Evolutionary conservation across 2,888 invertebrate species (phyloP).

Genomic region (Cyaniris semiargus): DNA sequence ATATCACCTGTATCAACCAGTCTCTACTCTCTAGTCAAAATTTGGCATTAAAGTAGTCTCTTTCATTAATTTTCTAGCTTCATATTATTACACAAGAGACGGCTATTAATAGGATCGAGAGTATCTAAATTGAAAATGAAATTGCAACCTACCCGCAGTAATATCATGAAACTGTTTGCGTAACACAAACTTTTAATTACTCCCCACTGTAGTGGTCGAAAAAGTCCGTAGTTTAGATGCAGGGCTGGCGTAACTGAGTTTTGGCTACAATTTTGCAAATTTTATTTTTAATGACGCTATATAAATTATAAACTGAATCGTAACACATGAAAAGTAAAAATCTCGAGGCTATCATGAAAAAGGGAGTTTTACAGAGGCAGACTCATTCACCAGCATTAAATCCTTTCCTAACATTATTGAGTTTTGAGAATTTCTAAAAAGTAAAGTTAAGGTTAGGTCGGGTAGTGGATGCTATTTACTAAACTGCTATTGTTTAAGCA

Average conservation of each 20-base stretch:
- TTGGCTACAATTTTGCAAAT: not conserved
- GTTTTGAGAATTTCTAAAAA: not conserved
- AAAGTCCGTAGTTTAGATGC: not conserved
- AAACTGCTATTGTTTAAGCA: not conserved
- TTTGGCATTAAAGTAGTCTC: not conserved
- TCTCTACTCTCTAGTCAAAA: not conserved
- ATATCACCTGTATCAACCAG: no score
- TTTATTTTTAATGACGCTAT: not conserved
- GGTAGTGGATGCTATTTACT: not conserved
- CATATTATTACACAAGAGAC: not conserved
- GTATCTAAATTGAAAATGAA: slow-evolving; percentile 22
- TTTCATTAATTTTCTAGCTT: not conserved
- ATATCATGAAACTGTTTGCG: slow-evolving; percentile 19
- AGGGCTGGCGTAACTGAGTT: slow-evolving; percentile 5
- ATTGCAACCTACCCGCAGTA: slow-evolving; percentile 10
- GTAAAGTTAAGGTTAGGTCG: not conserved
- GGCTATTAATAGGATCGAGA: slow-evolving; percentile 10
- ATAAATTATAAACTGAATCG: slow-evolving; percentile 18
- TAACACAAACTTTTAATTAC: slow-evolving; percentile 30
- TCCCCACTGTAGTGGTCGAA: slow-evolving; percentile 18
- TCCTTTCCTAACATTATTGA: not conserved
- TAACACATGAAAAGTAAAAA: not conserved
- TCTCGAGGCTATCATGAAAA: not conserved
- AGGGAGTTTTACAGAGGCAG: not conserved
- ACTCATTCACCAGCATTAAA: not conserved